Evolutionary conservation across 2,888 invertebrate species (phyloP).

Genomic region (Deroplatys truncata): DNA sequence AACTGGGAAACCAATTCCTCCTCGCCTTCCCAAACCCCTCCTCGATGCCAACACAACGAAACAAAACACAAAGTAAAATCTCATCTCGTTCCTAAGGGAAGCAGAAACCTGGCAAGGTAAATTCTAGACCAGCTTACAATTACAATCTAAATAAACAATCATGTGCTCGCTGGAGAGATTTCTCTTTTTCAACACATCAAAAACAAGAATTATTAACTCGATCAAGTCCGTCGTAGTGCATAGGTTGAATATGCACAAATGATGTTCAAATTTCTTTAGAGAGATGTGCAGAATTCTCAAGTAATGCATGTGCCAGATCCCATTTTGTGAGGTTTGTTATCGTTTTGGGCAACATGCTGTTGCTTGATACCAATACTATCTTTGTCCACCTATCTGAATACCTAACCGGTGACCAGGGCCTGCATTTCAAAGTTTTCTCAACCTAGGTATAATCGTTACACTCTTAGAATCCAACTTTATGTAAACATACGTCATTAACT

Average conservation of each 20-base stretch:
- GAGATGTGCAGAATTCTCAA: no score
- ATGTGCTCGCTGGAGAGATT: neutral
- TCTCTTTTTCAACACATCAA: neutral
- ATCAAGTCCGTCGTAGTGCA: neutral
- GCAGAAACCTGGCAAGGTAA: neutral
- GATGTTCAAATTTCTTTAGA: no score
- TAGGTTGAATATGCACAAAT: neutral
- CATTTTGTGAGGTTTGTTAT: no score
- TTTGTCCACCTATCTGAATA: no score
- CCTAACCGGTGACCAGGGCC: no score
- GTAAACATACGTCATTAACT: no score
- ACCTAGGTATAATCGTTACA: no score
- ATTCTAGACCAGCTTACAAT: neutral
- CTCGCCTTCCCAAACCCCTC: neutral
- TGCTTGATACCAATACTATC: no score
- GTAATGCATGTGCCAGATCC: no score
- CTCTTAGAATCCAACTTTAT: no score
- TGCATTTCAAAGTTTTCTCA: no score
- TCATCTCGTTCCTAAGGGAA: neutral
- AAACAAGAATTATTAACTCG: neutral
- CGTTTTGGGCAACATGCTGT: no score
- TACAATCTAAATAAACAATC: conserved; percentile 15
- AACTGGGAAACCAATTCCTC: conserved; percentile 20
- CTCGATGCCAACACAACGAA: neutral
- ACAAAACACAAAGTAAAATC: neutral